Evolutionary conservation across 1,140 invertebrate species (phyloP).

Genomic region (Drosophila sucinea): DNA sequence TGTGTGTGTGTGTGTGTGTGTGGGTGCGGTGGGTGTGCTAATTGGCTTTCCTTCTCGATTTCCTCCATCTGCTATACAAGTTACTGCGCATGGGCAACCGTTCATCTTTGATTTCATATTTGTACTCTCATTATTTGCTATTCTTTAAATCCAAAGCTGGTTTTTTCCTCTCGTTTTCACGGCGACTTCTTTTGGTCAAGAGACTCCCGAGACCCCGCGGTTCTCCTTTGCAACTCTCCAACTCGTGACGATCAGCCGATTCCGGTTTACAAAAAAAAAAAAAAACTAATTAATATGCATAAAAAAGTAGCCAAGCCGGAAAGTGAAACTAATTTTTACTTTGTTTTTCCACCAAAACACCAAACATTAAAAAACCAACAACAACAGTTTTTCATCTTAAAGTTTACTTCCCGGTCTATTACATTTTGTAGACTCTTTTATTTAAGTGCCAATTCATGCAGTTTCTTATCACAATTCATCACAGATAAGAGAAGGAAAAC

Average conservation of each 20-base stretch:
- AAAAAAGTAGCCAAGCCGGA: conserved; percentile 34
- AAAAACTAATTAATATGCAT: conserved; percentile 42
- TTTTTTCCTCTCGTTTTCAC: conserved; percentile 68
- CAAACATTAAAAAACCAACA: not conserved
- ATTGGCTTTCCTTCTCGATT: conserved; percentile 39
- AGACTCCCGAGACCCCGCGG: no score
- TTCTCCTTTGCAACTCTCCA: conserved; percentile 15
- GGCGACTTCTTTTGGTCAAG: conserved; percentile 31
- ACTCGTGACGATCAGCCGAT: conserved; percentile 60
- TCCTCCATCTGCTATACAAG: conserved; percentile 27
- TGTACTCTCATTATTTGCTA: not conserved
- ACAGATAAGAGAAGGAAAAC: conserved; percentile 16
- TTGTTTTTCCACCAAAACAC: conserved; percentile 14
- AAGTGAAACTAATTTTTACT: conserved; percentile 53
- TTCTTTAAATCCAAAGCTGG: conserved; percentile 45
- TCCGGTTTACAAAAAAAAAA: conserved; percentile 56
- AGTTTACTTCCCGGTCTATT: conserved; percentile 8
- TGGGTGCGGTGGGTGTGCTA: conserved; percentile 38
- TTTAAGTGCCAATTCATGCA: conserved; percentile 54
- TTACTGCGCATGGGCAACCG: conserved; percentile 56
- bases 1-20: conserved; percentile 18
- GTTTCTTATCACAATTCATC: conserved; percentile 49
- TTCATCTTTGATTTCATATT: conserved; percentile 3
- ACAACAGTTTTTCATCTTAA: not conserved
- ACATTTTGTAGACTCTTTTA: conserved; percentile 22